phyloP scores from a whole-genome alignment of 2,113 vertebrate species.

The Ramphastos sulfuratus region DNA sequence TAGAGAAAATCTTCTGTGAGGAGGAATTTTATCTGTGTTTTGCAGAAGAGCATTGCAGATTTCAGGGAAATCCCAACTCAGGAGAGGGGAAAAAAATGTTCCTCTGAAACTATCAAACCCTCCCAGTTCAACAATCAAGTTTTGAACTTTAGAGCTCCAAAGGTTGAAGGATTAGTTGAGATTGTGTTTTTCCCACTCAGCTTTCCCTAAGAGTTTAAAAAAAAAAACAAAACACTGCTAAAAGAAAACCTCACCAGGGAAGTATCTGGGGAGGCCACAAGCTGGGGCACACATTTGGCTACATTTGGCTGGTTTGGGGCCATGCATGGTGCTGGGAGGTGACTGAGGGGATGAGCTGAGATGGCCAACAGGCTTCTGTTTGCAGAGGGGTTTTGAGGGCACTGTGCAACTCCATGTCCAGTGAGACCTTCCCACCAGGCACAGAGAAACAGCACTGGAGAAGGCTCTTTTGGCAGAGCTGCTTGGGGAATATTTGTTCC shows the following conservation, averaged over 20 bases:
- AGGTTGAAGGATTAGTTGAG: background rate
- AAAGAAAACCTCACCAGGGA: background rate
- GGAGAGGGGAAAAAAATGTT: background rate
- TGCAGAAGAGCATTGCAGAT: background rate
- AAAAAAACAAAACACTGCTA: background rate
- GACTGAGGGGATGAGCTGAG: background rate
- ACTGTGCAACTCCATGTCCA: background rate
- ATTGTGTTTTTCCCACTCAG: background rate
- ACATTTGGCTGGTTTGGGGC: background rate
- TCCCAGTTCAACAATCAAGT: background rate
- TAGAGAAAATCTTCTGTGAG: background rate
- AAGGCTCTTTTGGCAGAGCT: background rate
- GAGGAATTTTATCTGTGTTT: background rate
- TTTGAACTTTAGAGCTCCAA: background rate
- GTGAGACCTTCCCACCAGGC: background rate
- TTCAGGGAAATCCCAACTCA: background rate
- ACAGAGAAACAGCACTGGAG: background rate
- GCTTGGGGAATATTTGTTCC: background rate
- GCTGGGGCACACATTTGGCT: rapidly evolving
- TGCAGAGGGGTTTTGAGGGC: background rate
- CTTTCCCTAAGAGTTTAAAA: background rate
- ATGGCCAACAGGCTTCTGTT: background rate
- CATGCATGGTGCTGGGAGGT: background rate
- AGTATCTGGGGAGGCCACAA: background rate
- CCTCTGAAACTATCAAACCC: background rate